These are phyloP conservation scores for Gopherus flavomarginatus DNA, from an alignment of 2,113 vertebrate genomes.

Conservation along the genomic window DNA sequence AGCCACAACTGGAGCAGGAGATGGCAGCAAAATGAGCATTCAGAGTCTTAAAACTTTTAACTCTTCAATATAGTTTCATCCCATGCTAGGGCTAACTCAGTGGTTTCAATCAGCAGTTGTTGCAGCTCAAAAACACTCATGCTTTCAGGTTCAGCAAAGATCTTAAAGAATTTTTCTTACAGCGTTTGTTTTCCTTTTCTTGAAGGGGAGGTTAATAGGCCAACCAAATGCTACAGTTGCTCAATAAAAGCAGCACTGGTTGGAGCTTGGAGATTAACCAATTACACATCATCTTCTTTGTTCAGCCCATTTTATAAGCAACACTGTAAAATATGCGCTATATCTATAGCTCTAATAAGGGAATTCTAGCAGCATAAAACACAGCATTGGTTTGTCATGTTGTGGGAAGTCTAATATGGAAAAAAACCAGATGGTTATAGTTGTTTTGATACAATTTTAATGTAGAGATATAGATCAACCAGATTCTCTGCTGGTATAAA, in stretches of 20 bases:
- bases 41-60: fast-evolving
- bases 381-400: background rate
- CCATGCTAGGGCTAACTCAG: background rate
- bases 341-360: background rate
- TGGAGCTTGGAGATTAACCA: background rate
- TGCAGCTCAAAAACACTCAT: background rate
- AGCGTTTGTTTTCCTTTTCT: constrained; percentile 3
- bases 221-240: background rate
- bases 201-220: background rate
- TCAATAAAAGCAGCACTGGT: background rate
- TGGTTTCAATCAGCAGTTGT: background rate
- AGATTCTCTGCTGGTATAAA: background rate
- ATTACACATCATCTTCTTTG: background rate
- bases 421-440: background rate
- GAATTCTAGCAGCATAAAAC: background rate
- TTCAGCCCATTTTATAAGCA: background rate
- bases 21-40: background rate
- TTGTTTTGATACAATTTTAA: constrained; percentile 1
- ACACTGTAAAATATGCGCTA: background rate
- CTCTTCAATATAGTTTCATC: background rate
- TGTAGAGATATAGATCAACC: background rate
- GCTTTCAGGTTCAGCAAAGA: background rate
- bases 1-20: background rate
- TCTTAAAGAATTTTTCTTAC: background rate
- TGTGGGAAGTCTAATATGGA: background rate